Evolutionary conservation across 2,888 invertebrate species (phyloP).

Genomic region (Campoplex capitator): DNA sequence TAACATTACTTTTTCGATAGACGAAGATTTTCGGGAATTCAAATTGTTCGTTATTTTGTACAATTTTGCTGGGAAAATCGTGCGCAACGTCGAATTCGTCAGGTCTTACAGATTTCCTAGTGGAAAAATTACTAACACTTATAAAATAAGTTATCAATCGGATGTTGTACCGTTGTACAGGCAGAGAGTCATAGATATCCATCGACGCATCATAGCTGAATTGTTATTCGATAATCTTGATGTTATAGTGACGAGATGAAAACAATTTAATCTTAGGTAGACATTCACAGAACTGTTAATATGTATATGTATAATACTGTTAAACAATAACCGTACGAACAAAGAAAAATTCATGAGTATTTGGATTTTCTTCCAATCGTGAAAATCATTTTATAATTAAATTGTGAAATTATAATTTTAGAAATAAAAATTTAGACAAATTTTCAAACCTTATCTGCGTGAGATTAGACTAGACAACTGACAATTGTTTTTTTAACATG

Average conservation of each 20-base stretch:
- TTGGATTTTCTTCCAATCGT: background rate
- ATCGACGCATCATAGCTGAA: conserved; percentile 79
- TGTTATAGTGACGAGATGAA: conserved; percentile 57
- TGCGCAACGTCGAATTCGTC: conserved; percentile 79
- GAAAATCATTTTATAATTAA: background rate
- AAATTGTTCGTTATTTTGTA: conserved; percentile 79
- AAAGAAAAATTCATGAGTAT: background rate
- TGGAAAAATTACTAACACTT: conserved; percentile 79
- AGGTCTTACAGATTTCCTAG: conserved; percentile 77
- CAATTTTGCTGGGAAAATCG: conserved; percentile 79
- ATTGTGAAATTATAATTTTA: background rate
- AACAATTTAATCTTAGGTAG: background rate
- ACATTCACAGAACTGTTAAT: background rate
- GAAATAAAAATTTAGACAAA: background rate
- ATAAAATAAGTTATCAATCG: conserved; percentile 82
- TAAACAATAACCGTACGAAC: background rate
- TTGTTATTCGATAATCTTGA: conserved; percentile 74
- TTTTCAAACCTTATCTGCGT: background rate
- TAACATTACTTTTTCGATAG: conserved; percentile 80
- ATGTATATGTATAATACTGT: background rate
- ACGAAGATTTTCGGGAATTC: conserved; percentile 71
- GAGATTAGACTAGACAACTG: background rate
- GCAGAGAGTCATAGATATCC: conserved; percentile 80
- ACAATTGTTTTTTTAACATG: background rate
- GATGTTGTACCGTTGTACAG: conserved; percentile 80